These are phyloP conservation scores for Agonopterix heracliana DNA, from an alignment of 2,888 invertebrate species.

Conservation along the genomic window DNA sequence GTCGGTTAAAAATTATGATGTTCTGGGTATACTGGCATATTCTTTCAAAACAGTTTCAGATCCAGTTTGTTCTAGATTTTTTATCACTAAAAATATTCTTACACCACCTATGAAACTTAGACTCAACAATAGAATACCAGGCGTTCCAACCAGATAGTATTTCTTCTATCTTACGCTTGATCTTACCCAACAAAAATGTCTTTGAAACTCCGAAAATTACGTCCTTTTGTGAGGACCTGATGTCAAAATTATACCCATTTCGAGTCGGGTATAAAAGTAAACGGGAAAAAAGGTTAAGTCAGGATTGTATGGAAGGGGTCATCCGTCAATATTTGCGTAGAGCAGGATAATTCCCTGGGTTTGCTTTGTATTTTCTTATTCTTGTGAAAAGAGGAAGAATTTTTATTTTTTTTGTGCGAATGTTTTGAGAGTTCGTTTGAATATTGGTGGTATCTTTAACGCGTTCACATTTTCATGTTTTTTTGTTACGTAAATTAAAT, in stretches of 20 bases:
- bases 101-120: no score
- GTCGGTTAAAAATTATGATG: no score
- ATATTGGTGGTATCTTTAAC: background rate
- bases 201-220: no score
- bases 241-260: constrained; percentile 9
- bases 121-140: no score
- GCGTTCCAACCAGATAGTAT: no score
- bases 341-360: constrained; percentile 14
- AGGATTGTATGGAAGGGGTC: constrained; percentile 13
- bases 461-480: background rate
- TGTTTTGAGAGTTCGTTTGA: background rate
- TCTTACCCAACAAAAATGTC: no score
- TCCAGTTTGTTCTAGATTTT: no score
- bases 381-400: background rate
- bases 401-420: background rate
- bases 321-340: constrained; percentile 20
- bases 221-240: background rate
- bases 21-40: no score
- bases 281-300: constrained; percentile 7
- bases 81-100: no score
- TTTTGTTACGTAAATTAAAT: background rate
- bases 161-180: no score
- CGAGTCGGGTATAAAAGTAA: constrained; percentile 3
- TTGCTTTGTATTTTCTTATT: constrained; percentile 13
- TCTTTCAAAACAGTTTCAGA: no score